A percentile compares a stretch with the other conserved stretches of the same genome.
phyloP scores from a whole-genome alignment of 2,113 vertebrate genomes.

The Hucho hucho region DNA sequence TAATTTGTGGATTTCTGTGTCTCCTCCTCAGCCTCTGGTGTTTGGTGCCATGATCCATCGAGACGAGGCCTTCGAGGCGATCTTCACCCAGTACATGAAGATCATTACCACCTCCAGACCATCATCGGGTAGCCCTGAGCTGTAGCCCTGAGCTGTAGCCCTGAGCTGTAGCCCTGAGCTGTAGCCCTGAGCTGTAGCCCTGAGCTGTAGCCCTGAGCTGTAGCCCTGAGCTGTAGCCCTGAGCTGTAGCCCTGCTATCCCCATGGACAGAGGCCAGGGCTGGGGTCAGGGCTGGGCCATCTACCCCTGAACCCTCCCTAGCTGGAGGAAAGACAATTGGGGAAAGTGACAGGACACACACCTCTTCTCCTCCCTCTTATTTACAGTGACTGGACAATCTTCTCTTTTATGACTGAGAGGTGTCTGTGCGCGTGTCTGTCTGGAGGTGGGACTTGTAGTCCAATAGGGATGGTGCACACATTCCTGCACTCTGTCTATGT shows the following conservation, averaged over 20 bases:
- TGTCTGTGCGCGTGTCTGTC: neutral
- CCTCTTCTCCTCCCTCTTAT: conserved; percentile 1
- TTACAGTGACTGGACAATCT: conserved; percentile 27
- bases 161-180: conserved; percentile 75
- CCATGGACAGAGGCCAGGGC: neutral
- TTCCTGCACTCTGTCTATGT: too few species aligned
- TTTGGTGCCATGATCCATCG: conserved; percentile 99
- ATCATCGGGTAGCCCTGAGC: conserved; percentile 76
- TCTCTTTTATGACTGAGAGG: conserved; percentile 10
- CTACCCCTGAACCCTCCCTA: neutral
- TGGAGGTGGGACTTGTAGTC: conserved; percentile 10
- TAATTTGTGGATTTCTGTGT: neutral
- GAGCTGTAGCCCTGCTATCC: conserved; percentile 64
- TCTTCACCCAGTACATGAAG: conserved; percentile 91
- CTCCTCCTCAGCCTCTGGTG: conserved; percentile 83
- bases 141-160: conserved; percentile 65
- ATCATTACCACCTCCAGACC: conserved; percentile 76
- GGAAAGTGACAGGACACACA: neutral
- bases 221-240: conserved; percentile 60
- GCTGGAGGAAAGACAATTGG: neutral
- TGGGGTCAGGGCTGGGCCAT: neutral
- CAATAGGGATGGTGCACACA: neutral
- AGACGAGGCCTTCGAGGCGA: conserved; percentile 97
- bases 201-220: conserved; percentile 75
- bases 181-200: conserved; percentile 61